phyloP scores from a whole-genome alignment of 2,797 vertebrate genomes.

The Babyrousa celebensis region DNA sequence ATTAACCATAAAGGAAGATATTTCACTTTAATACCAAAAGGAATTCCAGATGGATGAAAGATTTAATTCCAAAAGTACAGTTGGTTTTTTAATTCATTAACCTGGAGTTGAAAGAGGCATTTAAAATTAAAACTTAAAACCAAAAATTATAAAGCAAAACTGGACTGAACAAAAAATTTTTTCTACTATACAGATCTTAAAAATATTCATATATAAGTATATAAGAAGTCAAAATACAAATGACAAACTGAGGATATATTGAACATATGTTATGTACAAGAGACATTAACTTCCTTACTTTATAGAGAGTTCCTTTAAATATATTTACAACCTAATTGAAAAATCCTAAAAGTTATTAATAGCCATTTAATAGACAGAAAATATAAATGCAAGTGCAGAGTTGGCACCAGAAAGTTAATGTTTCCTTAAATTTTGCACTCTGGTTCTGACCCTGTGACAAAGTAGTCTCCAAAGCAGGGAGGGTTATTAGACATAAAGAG shows the following conservation, averaged over 20 bases:
- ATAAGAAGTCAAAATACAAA: conserved; percentile 20
- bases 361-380: not conserved
- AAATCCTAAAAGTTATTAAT: not conserved
- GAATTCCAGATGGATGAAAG: not conserved
- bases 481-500: not conserved
- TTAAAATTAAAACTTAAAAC: not conserved
- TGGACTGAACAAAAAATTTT: not conserved
- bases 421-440: not conserved
- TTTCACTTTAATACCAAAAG: not conserved
- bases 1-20: not conserved
- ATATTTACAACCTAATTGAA: not conserved
- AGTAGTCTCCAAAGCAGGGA: not conserved
- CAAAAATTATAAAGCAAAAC: not conserved
- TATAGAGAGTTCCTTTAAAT: not conserved
- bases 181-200: not conserved
- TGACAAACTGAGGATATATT: not conserved
- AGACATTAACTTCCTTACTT: not conserved
- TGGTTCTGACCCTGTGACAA: not conserved
- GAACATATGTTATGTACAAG: not conserved
- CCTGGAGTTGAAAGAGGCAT: not conserved
- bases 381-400: not conserved
- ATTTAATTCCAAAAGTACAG: not conserved
- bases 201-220: not conserved
- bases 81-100: not conserved
- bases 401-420: not conserved